Evolutionary conservation across 2,113 vertebrate genomes (phyloP).

Genomic region (Chiloscyllium plagiosum): DNA sequence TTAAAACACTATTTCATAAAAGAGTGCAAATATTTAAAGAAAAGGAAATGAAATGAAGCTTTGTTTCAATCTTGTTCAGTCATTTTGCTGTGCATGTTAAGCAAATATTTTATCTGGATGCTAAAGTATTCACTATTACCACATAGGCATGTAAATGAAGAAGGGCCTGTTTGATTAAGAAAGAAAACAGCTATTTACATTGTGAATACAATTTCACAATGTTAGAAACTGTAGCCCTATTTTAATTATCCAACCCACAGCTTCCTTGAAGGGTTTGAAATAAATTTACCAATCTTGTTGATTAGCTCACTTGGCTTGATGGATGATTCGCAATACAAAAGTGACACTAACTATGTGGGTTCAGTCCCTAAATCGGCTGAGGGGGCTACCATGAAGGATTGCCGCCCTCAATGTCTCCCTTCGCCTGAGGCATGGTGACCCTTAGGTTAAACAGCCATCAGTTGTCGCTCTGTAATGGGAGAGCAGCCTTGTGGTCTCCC

Average conservation of each 20-base stretch:
- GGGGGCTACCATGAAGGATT: too few species aligned
- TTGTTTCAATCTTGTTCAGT: slow-evolving; percentile 10
- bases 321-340: too few species aligned
- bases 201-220: background rate
- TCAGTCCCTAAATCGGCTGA: too few species aligned
- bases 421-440: too few species aligned
- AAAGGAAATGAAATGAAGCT: background rate
- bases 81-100: background rate
- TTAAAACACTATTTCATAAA: background rate
- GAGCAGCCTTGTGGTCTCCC: too few species aligned
- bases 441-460: too few species aligned
- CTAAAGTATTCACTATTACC: background rate
- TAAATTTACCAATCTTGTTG: background rate
- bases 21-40: background rate
- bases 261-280: background rate
- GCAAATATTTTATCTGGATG: background rate
- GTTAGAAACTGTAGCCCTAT: background rate
- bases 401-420: too few species aligned
- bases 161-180: background rate
- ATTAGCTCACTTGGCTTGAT: too few species aligned
- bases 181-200: background rate
- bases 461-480: too few species aligned
- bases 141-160: background rate
- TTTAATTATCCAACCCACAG: background rate
- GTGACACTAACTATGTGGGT: too few species aligned